Evolutionary conservation across 2,888 invertebrate genomes (phyloP).

Genomic region (Drosophila longiperda): DNA sequence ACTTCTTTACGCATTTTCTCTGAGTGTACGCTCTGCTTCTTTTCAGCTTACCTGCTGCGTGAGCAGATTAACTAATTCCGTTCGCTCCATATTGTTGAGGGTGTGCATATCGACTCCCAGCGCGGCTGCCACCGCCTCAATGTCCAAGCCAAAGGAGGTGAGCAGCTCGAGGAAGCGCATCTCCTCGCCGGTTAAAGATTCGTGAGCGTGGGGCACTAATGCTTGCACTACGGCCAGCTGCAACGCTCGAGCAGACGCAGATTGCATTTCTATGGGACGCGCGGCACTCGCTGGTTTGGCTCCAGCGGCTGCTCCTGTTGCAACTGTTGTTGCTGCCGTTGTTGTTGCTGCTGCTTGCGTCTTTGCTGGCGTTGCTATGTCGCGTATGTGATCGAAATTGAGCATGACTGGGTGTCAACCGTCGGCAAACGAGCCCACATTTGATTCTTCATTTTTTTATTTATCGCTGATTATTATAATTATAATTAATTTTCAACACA

Average conservation of each 20-base stretch:
- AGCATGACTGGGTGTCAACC: too few relatives aligned
- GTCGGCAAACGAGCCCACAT: slow-evolving; percentile 93
- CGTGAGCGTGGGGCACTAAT: slow-evolving; percentile 94
- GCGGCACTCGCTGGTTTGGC: slow-evolving; percentile 67
- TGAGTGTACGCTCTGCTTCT: background rate
- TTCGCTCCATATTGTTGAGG: slow-evolving; percentile 94
- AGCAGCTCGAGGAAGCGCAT: slow-evolving; percentile 94
- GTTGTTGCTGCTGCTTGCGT: slow-evolving; percentile 48
- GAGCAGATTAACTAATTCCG: slow-evolving; percentile 92
- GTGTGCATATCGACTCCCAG: slow-evolving; percentile 94
- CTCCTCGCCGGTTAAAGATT: slow-evolving; percentile 95
- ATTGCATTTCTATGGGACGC: slow-evolving; percentile 85
- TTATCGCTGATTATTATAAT: too few relatives aligned
- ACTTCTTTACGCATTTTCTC: background rate
- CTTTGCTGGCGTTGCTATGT: slow-evolving; percentile 51
- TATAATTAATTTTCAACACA: too few relatives aligned
- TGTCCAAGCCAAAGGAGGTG: slow-evolving; percentile 95
- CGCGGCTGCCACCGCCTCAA: slow-evolving; percentile 94
- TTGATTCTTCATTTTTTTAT: too few relatives aligned
- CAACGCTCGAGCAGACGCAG: slow-evolving; percentile 93
- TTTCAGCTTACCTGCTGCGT: slow-evolving; percentile 88
- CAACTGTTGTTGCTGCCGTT: slow-evolving; percentile 45
- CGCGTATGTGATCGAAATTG: too few relatives aligned
- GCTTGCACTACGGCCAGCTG: slow-evolving; percentile 97
- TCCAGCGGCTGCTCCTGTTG: slow-evolving; percentile 67